Base-by-base conservation (phyloP, 2,113 vertebrate species). In the Cricetomys ansorgei region DNA sequence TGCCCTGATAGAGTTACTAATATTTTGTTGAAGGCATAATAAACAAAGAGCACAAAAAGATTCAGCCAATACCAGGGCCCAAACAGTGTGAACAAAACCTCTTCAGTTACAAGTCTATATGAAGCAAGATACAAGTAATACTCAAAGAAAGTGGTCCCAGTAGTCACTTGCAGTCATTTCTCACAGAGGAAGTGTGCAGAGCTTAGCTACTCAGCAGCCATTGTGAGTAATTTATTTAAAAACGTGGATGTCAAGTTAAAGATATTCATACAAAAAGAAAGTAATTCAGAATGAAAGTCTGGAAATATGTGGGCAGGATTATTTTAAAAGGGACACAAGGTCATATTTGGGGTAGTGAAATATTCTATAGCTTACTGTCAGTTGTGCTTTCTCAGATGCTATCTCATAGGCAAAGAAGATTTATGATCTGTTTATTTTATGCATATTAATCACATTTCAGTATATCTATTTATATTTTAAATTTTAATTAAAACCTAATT, bases 1-100 rank as follows among this genome's bases (percentile, higher is more conserved):
- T 29, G 19, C 34, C 27, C 55, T 64, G 45, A 37, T 53, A 21
- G 75, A 43, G 16, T 59, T 19, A 88, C 40, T 83, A 62, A 59
- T 62, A 91, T 69, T 95, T 89, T 79, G 53, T 87, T 95, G 31
- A 86, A 55, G 29, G 27, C 85, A 87, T 27, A 91, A 89, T 88
- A 70, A 92, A 89, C 37, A 88, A 50, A 75, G 64, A 93, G 5
- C 11, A 55, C 40, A 67, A 70, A 84, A 92, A 73, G 11, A 69
- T 57, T 53, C n/a, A 81, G 8, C 16, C 23, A 85, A 48, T 53
- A 40, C 21, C 31, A 55, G 57, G 21, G 37, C 65, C 50, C 67
- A 76, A 86, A 76, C 25, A 48, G 27, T 87, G 55, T 88, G 79
- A 93, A 92, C 12, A 55, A 64, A 83, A 76, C n/a, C 73, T 57